These are phyloP conservation scores for Coluber constrictor DNA, from an alignment of 2,797 vertebrate genomes.

Conservation along the genomic window DNA sequence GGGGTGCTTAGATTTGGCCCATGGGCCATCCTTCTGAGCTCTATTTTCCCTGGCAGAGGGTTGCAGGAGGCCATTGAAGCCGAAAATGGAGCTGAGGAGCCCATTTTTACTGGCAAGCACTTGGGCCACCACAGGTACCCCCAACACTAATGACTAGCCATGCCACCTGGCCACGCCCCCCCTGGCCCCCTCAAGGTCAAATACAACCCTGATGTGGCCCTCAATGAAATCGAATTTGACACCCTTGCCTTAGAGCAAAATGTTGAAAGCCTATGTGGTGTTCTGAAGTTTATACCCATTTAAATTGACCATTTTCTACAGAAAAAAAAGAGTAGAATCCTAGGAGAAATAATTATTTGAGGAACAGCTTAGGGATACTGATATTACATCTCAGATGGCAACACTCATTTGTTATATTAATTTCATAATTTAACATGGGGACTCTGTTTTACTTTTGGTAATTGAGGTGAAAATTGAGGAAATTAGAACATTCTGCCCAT, in stretches of 20 bases:
- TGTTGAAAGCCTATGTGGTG: not conserved
- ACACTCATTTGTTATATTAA: conserved; percentile 4
- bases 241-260: not conserved
- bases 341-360: not conserved
- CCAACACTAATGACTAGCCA: too few species aligned
- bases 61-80: too few species aligned
- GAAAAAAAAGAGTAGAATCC: not conserved
- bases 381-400: conserved; percentile 4
- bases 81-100: too few species aligned
- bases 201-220: too few species aligned
- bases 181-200: too few species aligned
- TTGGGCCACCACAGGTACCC: too few species aligned
- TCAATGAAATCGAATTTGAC: too few species aligned
- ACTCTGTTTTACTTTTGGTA: not conserved
- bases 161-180: too few species aligned
- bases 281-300: not conserved
- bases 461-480: not conserved
- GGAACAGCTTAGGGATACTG: not conserved
- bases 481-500: not conserved
- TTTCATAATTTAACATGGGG: conserved; percentile 2
- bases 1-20: too few species aligned
- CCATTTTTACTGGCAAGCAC: too few species aligned
- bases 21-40: too few species aligned
- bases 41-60: too few species aligned
- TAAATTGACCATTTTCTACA: not conserved